Evolutionary conservation across 2,797 vertebrate genomes (phyloP).

Genomic region (Strix occidentalis): DNA sequence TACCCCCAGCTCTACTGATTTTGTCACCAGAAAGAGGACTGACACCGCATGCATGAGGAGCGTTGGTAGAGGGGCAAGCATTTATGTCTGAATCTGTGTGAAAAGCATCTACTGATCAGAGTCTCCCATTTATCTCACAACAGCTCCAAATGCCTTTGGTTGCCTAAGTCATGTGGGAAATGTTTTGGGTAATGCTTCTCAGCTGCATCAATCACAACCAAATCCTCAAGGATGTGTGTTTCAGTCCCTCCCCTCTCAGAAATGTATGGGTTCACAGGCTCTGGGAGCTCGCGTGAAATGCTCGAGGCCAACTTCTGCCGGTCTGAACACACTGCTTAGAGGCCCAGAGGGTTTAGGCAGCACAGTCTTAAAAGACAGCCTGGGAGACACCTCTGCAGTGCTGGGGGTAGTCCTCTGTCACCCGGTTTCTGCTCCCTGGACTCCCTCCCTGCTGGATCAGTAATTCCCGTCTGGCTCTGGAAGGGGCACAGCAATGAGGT

Average conservation of each 20-base stretch:
- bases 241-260: neutral
- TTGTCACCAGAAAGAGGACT: neutral
- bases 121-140: slow-evolving; percentile 10
- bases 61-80: neutral
- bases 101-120: slow-evolving; percentile 23
- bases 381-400: neutral
- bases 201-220: slow-evolving; percentile 48
- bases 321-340: neutral
- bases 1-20: slow-evolving; percentile 1
- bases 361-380: neutral
- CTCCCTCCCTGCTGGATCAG: neutral
- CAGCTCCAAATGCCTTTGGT: slow-evolving; percentile 17
- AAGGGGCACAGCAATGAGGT: neutral
- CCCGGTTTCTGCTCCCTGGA: neutral
- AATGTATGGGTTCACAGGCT: neutral
- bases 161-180: slow-evolving; percentile 56
- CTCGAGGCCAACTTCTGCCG: neutral
- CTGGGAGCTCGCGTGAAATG: rapidly evolving
- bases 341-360: neutral
- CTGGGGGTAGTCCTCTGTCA: neutral
- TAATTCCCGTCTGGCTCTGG: neutral
- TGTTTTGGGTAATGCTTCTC: slow-evolving; percentile 56
- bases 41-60: neutral
- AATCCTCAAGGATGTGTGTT: slow-evolving; percentile 35
- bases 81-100: neutral